Base-by-base conservation (phyloP, 2,113 vertebrate genomes). In the Anthoscopus minutus region DNA sequence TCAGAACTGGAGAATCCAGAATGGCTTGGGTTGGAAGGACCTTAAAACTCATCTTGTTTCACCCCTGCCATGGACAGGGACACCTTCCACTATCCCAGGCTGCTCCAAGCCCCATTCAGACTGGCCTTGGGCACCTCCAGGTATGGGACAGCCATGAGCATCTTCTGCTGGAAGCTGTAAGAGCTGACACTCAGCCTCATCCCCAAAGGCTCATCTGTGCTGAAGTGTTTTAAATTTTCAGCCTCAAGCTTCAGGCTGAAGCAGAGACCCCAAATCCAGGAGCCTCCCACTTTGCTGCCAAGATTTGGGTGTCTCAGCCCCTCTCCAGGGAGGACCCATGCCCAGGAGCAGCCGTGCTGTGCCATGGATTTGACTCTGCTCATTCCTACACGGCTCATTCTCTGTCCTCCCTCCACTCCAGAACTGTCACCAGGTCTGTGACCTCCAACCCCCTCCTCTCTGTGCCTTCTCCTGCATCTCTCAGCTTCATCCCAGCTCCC, bases 351-450 rank as follows among this genome's bases (percentile, higher is more conserved):
- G 60, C 73, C 0, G 0, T 11, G 35, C 47, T 0, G 4, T 25
- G 50, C 37, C 31, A 3, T 9, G 14, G 30, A 44, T 48, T 56
- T 31, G 19, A 28, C 22, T 0, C 20, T 2, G 5, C 48, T 44
- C 44, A 6, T 35, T 76, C 56, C 61, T 54, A 4, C 18, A 7
- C 0, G 0, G 45, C 62, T 51, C 60, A 16, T 8, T 81, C 54
- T 44, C 27, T 2, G 0, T 45, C 82, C 64, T 42, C 48, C 53
- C 38, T 4, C 2, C 0, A 0, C 28, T 76, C 54, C 64, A 77
- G 64, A 91, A 69, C 25, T 25, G 50, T 51, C 80, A 44, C 23
- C 69, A 19, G 37, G 35, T 56, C 21, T 3, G 9, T 57, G 76
- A 33, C 58, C 10, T 12, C 47, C 65, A 3, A 4, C 8, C 27